Conservation (phyloP, 2,888 invertebrate genomes). For the Amiota communis region DNA sequence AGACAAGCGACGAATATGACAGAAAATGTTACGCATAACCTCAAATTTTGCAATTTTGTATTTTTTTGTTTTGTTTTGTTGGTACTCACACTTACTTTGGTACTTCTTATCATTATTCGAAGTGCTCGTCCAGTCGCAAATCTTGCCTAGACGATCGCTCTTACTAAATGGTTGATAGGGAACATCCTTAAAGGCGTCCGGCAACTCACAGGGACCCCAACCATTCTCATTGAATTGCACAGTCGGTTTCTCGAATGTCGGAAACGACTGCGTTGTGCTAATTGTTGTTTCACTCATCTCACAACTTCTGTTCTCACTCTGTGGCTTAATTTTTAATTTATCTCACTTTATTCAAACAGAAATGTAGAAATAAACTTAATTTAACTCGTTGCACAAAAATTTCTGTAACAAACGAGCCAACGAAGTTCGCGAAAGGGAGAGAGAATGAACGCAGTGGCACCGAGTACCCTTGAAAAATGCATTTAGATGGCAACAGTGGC, state of each 20-base stretch:
- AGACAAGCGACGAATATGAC: conserved; percentile 13
- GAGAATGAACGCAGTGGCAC: no score
- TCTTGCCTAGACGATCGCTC: conserved; percentile 97
- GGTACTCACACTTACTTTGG: conserved; percentile 74
- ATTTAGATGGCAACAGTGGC: no score
- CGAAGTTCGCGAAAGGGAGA: conserved; percentile 19
- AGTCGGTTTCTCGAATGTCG: conserved; percentile 69
- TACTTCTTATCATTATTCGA: conserved; percentile 96
- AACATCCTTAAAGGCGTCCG: conserved; percentile 77
- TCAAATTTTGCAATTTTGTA: conserved; percentile 48
- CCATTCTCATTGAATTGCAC: conserved; percentile 77
- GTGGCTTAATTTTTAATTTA: neutral
- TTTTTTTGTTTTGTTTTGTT: neutral
- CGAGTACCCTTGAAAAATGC: no score
- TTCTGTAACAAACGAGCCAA: conserved; percentile 16
- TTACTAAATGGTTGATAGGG: conserved; percentile 99
- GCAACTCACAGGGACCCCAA: conserved; percentile 98
- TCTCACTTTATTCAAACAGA: conserved; percentile 1
- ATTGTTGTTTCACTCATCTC: conserved; percentile 67
- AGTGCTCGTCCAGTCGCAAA: conserved; percentile 98
- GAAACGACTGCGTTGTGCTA: conserved; percentile 63
- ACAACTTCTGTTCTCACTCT: neutral
- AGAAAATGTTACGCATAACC: conserved; percentile 55
- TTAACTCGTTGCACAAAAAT: conserved; percentile 18
- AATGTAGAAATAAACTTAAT: neutral